Percentiles rank a stretch among this genome's conserved stretches.
Evolutionary conservation across 64 coral and sea anemone genomes (phyloP).

Genomic region (Montipora foliosa): DNA sequence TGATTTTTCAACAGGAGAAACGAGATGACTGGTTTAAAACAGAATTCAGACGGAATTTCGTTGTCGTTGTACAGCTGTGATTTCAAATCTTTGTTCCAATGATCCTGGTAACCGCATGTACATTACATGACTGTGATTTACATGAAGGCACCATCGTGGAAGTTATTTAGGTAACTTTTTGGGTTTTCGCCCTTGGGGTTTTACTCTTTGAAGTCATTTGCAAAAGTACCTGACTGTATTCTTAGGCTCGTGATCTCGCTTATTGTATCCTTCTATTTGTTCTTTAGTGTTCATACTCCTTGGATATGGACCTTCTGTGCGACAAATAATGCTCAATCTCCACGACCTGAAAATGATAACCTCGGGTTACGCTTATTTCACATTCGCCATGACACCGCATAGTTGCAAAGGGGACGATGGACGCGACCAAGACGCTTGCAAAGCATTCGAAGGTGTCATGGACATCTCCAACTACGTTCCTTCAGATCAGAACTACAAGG

Average conservation of each 20-base stretch:
- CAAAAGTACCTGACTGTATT: too few relatives aligned
- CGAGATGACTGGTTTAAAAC: too few relatives aligned
- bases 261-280: background rate
- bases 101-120: too few relatives aligned
- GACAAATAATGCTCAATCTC: constrained; percentile 72
- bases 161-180: too few relatives aligned
- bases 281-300: constrained; percentile 64
- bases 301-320: constrained; percentile 73
- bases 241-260: background rate
- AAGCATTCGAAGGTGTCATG: constrained; percentile 83
- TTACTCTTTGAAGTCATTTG: too few relatives aligned
- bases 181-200: too few relatives aligned
- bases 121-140: too few relatives aligned
- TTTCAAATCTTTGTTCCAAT: too few relatives aligned
- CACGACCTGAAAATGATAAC: constrained; percentile 73
- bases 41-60: too few relatives aligned
- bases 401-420: constrained; percentile 78
- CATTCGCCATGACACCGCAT: constrained; percentile 47
- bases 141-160: too few relatives aligned
- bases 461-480: constrained; percentile 70
- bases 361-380: constrained; percentile 54
- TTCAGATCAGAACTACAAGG: constrained; percentile 37
- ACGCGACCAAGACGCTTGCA: constrained; percentile 68
- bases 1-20: too few relatives aligned
- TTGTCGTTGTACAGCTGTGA: too few relatives aligned